Evolutionary conservation across 1,140 invertebrate species (phyloP).

Genomic region (Andrena cerasifolii): DNA sequence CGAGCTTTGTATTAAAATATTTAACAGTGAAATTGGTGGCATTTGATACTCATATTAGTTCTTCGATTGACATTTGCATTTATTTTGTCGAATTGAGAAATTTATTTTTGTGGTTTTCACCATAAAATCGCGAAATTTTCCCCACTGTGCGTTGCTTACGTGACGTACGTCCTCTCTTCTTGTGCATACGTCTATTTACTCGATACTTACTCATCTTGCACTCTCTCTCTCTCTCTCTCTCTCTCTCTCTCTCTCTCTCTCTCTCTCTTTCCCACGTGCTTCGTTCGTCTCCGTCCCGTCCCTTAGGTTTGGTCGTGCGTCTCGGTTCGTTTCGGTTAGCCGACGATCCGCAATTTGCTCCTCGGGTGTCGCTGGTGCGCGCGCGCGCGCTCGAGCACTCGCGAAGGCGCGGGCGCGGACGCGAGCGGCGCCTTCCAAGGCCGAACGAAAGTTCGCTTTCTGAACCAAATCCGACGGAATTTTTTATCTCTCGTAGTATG

Average conservation of each 20-base stretch:
- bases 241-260: neutral
- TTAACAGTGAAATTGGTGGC: no score
- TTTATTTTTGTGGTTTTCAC: no score
- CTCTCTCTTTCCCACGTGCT: neutral
- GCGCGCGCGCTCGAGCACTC: conserved; percentile 33
- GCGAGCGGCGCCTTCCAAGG: conserved; percentile 65
- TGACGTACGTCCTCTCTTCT: conserved; percentile 33
- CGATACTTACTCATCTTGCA: conserved; percentile 43
- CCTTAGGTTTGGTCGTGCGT: neutral
- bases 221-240: conserved; percentile 19
- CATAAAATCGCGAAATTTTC: no score
- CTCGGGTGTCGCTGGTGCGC: conserved; percentile 6
- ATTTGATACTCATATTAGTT: no score
- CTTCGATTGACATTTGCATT: no score
- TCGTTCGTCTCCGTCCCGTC: neutral
- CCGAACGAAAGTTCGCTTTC: conserved; percentile 69
- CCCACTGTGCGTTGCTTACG: conserved; percentile 32
- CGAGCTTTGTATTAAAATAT: no score
- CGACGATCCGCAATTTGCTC: conserved; percentile 56
- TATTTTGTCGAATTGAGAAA: no score
- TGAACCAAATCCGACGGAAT: conserved; percentile 65
- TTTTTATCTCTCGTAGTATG: conserved; percentile 70
- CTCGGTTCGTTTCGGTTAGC: conserved; percentile 32
- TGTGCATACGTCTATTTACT: conserved; percentile 53
- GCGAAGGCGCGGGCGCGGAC: conserved; percentile 20